phyloP scores from a whole-genome alignment of 2,113 vertebrate species.

The Dicentrarchus labrax region DNA sequence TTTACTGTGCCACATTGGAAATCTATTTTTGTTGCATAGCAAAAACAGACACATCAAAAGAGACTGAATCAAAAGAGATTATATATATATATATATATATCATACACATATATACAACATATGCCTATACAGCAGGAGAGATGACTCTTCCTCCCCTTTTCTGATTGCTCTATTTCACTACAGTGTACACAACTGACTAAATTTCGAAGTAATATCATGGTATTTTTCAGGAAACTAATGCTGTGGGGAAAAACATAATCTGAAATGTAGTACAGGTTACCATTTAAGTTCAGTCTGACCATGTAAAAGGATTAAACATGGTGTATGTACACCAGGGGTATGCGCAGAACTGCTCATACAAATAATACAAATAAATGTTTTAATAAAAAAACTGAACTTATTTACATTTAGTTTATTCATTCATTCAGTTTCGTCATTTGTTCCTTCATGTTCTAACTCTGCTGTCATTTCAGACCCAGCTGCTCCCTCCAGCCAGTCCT shows the following conservation, averaged over 20 bases:
- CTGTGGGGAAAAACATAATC: neutral
- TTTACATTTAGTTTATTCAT: neutral
- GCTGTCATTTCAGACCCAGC: too few species aligned
- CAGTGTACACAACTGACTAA: neutral
- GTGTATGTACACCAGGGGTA: neutral
- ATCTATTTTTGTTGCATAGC: conserved; percentile 6
- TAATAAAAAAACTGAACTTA: neutral
- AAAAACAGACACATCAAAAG: conserved; percentile 20
- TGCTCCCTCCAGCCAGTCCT: too few species aligned
- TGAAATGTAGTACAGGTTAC: neutral
- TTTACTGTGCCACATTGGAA: conserved; percentile 8
- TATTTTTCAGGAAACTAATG: neutral
- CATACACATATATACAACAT: neutral
- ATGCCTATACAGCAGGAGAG: neutral
- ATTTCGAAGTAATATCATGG: neutral
- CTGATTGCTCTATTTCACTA: neutral
- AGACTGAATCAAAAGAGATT: neutral
- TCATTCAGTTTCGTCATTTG: too few species aligned
- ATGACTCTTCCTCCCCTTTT: neutral
- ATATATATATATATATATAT: too few species aligned
- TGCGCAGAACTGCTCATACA: neutral
- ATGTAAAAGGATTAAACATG: neutral
- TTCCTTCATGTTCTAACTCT: too few species aligned
- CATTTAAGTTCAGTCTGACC: neutral
- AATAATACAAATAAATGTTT: neutral